phyloP scores from a whole-genome alignment of 2,888 invertebrate species.

The Coleophora deauratella region DNA sequence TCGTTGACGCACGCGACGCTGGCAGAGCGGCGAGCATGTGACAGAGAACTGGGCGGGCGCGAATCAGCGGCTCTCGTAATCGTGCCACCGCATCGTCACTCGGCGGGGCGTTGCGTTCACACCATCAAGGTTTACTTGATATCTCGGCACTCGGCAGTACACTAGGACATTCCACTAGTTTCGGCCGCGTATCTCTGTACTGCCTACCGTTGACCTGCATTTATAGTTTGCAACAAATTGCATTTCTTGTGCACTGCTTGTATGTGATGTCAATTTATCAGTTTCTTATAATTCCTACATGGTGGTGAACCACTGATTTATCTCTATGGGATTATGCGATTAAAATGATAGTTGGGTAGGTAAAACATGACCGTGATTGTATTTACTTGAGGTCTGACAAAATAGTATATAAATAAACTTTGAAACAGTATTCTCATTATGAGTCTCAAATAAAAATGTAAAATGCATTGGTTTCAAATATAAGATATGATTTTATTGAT shows the following conservation, averaged over 20 bases:
- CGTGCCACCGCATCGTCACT: slow-evolving; percentile 38
- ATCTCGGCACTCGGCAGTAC: slow-evolving; percentile 59
- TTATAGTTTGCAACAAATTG: slow-evolving; percentile 51
- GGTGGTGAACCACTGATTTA: slow-evolving; percentile 45
- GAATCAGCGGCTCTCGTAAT: slow-evolving; percentile 32
- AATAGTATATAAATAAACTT: too few relatives aligned
- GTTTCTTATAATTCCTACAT: too few relatives aligned
- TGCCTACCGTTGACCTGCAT: slow-evolving; percentile 48
- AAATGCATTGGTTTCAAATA: too few relatives aligned
- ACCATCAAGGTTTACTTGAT: slow-evolving; percentile 58
- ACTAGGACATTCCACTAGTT: slow-evolving; percentile 62
- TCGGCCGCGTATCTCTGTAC: slow-evolving; percentile 31
- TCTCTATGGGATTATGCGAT: slow-evolving; percentile 52
- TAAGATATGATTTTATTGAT: too few relatives aligned
- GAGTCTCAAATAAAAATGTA: too few relatives aligned
- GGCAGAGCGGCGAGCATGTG: slow-evolving; percentile 43
- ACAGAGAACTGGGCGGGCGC: slow-evolving; percentile 27
- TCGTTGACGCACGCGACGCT: slow-evolving; percentile 47
- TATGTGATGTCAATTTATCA: slow-evolving; percentile 28
- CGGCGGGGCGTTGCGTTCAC: slow-evolving; percentile 51
- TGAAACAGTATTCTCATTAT: too few relatives aligned
- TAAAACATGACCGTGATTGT: slow-evolving; percentile 11
- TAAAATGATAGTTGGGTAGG: slow-evolving; percentile 71
- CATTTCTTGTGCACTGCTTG: slow-evolving; percentile 45
- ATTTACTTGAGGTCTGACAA: neutral